Base-by-base conservation (phyloP, 2,888 invertebrate genomes). In the Leuctra nigra region DNA sequence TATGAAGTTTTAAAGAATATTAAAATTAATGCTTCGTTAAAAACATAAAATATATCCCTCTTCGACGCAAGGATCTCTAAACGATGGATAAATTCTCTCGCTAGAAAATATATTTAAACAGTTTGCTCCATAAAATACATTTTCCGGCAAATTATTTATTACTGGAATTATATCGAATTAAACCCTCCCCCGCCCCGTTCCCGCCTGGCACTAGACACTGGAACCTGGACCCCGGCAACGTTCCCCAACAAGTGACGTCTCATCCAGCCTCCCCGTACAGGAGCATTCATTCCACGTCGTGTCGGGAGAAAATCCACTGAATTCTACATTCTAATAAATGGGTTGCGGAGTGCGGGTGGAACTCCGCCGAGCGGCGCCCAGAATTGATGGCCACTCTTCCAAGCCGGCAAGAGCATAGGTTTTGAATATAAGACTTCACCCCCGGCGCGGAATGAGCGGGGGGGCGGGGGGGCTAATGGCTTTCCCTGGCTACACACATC, bases 401-500 rank as follows among this genome's bases (percentile, higher is more conserved):
- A n/a, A 4, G 41, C 41, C 11, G 20, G 35, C 33, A 6, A 20
- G 18, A 50, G 50, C 50, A 50, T 50, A 50, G 50, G 50, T 50
- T n/a, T 50, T 50, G 50, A 50, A 50, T n/a, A n/a, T 50, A 50
- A 50, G 50, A 50, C 50, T 35, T 20, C 16, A 4, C 50, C 35
- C 35, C 50, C 50, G 35, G 35, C 6, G 22, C 6, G n/a, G n/a
- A n/a, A 53, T 36, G 36, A 25, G 53, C 20, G 38, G 22, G 9
- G 13, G 23, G 25, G 14, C 11, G 29, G 20, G 35, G 29, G 44
- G 44, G 39, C 54, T 50, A 50, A 50, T 50, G 50, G 50, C 50
- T 35, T 50, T 50, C 50, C 50, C 50, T 33, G 50, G 35, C 29
- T 50, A 50, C 50, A 50, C 50, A 50, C 33, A 50, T 50, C 50